Percentiles rank a stretch among this genome's conserved stretches.
phyloP scores from a whole-genome alignment of 2,113 vertebrate species.

The Myodes glareolus region DNA sequence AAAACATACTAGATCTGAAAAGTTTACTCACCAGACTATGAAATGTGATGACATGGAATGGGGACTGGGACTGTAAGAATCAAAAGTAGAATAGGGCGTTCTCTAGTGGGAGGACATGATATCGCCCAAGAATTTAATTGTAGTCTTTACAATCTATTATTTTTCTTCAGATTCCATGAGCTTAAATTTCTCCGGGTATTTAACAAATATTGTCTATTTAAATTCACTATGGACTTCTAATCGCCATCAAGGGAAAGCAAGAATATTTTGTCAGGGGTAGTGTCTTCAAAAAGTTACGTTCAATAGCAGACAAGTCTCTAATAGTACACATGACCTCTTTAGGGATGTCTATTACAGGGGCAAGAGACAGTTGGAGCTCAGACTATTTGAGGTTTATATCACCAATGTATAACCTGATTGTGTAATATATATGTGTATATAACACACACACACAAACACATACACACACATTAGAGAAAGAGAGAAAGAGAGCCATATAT shows the following conservation, averaged over 20 bases:
- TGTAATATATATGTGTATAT: neutral
- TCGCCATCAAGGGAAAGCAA: neutral
- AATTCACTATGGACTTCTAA: neutral
- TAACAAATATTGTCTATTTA: neutral
- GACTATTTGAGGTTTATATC: neutral
- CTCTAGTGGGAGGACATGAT: neutral
- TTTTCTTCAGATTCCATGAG: neutral
- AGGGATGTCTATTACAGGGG: neutral
- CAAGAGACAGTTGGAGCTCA: neutral
- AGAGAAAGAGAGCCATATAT: neutral
- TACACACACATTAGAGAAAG: too few relatives aligned
- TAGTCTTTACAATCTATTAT: neutral
- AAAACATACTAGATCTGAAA: neutral
- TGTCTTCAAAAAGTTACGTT: conserved; percentile 48
- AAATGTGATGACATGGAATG: neutral
- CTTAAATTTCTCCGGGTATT: neutral
- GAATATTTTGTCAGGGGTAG: neutral
- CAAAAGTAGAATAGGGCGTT: neutral
- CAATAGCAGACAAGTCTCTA: neutral
- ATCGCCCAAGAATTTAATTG: neutral
- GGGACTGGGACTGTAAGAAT: neutral
- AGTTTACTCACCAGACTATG: neutral
- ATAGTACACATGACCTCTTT: neutral
- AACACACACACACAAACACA: too few relatives aligned
- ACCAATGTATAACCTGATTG: neutral